phyloP scores from a whole-genome alignment of 2,113 vertebrate species.

The Okapia johnstoni region DNA sequence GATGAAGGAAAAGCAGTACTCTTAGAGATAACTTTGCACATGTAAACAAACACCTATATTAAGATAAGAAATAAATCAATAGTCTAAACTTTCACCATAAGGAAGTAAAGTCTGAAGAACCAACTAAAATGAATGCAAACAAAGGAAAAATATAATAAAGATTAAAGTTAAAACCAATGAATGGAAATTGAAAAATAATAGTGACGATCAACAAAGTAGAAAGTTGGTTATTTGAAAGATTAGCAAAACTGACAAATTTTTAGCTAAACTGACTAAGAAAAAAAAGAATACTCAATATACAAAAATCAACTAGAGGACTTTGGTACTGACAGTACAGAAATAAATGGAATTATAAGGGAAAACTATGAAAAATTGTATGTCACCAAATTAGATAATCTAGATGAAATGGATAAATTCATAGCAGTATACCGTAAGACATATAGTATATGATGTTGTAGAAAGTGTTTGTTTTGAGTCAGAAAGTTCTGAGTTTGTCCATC shows the following conservation, averaged over 20 bases:
- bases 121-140: background rate
- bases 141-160: background rate
- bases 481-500: background rate
- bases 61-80: background rate
- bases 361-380: background rate
- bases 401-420: background rate
- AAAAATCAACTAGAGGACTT: background rate
- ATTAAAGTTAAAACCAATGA: background rate
- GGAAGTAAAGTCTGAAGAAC: background rate
- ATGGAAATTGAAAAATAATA: background rate
- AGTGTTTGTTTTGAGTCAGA: background rate
- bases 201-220: background rate
- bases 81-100: background rate
- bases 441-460: background rate
- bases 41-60: background rate
- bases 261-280: background rate
- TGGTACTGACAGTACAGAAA: background rate
- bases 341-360: background rate
- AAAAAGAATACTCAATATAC: background rate
- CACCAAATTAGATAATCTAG: background rate
- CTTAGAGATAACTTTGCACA: background rate
- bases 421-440: background rate
- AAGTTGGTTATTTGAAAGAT: background rate
- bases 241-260: background rate
- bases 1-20: background rate